Percentiles rank a stretch among this genome's conserved stretches.
Conservation (phyloP, 1,140 invertebrate species). For the Drosophila pachea region DNA sequence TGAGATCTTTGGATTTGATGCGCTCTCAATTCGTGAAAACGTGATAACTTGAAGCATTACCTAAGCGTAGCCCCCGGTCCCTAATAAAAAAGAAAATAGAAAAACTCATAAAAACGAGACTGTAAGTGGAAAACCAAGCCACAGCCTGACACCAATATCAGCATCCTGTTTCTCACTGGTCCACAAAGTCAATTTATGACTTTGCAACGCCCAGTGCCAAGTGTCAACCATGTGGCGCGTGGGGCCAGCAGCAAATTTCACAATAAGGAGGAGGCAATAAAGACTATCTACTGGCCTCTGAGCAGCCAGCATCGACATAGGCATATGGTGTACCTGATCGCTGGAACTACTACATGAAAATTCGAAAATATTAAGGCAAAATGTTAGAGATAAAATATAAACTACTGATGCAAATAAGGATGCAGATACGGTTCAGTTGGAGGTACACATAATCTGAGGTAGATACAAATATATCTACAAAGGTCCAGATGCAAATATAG, state of each 20-base stretch:
- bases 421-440: background rate
- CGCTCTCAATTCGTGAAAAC: slow-evolving; percentile 69
- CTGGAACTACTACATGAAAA: slow-evolving; percentile 21
- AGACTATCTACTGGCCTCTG: slow-evolving; percentile 20
- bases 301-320: slow-evolving; percentile 24
- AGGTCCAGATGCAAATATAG: too few species aligned
- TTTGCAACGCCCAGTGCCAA: slow-evolving; percentile 23
- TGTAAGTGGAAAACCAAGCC: slow-evolving; percentile 48
- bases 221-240: slow-evolving; percentile 11
- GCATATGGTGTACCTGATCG: slow-evolving; percentile 17
- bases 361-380: too few species aligned
- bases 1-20: slow-evolving; percentile 75
- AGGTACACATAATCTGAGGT: too few species aligned
- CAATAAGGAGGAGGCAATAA: slow-evolving; percentile 21
- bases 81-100: background rate
- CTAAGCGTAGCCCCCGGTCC: slow-evolving; percentile 55
- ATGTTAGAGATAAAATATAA: background rate
- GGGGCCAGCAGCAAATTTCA: slow-evolving; percentile 8
- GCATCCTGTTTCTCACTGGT: background rate
- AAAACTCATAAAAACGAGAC: background rate
- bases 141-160: slow-evolving; percentile 39
- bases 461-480: background rate
- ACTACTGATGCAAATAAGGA: background rate
- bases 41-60: slow-evolving; percentile 68
- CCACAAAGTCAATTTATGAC: slow-evolving; percentile 30